Conservation (phyloP, 2,888 invertebrate genomes). For the Incurvaria masculella region DNA sequence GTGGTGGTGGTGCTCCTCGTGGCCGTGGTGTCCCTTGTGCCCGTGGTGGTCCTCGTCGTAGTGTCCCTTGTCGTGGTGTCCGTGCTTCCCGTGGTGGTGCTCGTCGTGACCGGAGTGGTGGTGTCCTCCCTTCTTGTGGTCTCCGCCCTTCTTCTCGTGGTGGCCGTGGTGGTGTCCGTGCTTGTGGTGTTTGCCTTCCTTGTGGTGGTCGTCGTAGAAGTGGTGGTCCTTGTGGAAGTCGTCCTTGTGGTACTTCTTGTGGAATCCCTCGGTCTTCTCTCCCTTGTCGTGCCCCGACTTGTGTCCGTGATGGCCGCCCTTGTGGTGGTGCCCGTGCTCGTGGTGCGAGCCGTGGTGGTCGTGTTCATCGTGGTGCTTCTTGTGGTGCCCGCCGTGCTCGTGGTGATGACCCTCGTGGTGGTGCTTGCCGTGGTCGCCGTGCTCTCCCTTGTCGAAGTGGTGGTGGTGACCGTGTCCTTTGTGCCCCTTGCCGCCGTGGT, state of each 20-base stretch:
- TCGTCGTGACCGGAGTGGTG: constrained; percentile 75
- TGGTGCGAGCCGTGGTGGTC: constrained; percentile 75
- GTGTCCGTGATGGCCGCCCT: constrained; percentile 74
- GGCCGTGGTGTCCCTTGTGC: constrained; percentile 73
- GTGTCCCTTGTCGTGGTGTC: constrained; percentile 80
- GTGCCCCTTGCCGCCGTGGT: constrained; percentile 71
- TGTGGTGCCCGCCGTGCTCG: constrained; percentile 76
- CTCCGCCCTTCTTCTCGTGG: constrained; percentile 72
- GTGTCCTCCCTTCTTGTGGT: constrained; percentile 77
- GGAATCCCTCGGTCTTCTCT: constrained; percentile 78
- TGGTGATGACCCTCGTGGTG: constrained; percentile 73
- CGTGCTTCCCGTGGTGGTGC: constrained; percentile 74
- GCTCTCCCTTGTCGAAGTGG: constrained; percentile 74
- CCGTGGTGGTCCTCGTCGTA: constrained; percentile 80
- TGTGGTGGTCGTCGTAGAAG: constrained; percentile 85
- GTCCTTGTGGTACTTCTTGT: constrained; percentile 83
- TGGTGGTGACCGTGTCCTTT: constrained; percentile 76
- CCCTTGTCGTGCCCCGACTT: constrained; percentile 85
- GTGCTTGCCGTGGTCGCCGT: constrained; percentile 73
- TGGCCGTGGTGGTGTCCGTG: constrained; percentile 75
- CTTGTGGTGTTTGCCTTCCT: constrained; percentile 79
- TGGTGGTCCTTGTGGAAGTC: constrained; percentile 85
- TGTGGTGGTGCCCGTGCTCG: constrained; percentile 73
- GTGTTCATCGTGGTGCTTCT: constrained; percentile 73
- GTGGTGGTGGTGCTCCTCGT: constrained; percentile 71